Evolutionary conservation across 2,797 vertebrate species (phyloP), one percentile per base, ranked within the genome.

Genomic region (Xenopus petersii): DNA sequence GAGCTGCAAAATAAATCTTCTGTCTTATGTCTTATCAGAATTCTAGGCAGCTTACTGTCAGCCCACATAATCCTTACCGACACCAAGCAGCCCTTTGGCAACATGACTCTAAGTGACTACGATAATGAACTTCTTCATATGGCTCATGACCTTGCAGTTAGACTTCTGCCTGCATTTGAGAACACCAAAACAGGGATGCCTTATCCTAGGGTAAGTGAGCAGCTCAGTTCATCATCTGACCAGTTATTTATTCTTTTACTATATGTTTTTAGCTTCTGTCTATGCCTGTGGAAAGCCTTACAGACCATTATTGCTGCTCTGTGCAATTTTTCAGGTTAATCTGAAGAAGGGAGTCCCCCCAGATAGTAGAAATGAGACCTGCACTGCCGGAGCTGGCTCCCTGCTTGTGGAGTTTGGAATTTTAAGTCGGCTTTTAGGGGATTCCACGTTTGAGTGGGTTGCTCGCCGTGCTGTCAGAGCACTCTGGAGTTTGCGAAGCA

Each of bases 101-200:
- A 98, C 47, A 92, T 98, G 87, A 90, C 81, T 47, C 88, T 96
- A 10, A 89, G 94, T 79, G 94, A 90, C 76, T 99, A 99, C 0
- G 95, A 99, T 77, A 91, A 98, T 3, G 97, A 99, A 62, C 89
- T 99, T 70, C 77, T 99, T 77, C 95, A 98, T 70, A 86, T 99
- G 92, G 98, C 98, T 15, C 97, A 91, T 4, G 98, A 99, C 87
- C 83, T 99, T 73, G 98, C 98, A 0, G 94, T 99, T 64, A 91
- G 98, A 66, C 88, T 99, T 12, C 93, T 99, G 2, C 98, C 98
- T 0, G 97, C 98, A 76, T 99, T 99, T 64, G 96, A 99, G 84
- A 98, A 99, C 93, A 99, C 97, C 80, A 94, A 91, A 86, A 98
- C 98, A 0, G 97, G 97, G 46, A 99, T 99, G 80, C 98, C 98